Evolutionary conservation across 2,113 vertebrate species (phyloP).

Genomic region (Mungos mungo): DNA sequence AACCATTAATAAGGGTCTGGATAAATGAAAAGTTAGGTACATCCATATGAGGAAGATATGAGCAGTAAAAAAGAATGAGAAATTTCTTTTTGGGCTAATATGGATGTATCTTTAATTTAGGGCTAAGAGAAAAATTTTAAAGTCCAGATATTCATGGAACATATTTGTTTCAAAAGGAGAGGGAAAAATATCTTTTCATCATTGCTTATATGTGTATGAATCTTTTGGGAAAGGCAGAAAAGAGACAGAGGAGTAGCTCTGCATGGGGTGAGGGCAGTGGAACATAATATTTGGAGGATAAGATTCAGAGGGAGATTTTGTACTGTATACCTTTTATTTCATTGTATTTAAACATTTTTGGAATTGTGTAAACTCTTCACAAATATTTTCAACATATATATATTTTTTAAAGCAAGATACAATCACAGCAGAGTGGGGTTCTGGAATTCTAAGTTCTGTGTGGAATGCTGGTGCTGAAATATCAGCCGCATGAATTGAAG

Average conservation of each 20-base stretch:
- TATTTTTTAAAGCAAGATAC: neutral
- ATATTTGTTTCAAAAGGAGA: neutral
- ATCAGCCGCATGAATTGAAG: neutral
- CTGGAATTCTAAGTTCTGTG: neutral
- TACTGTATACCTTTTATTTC: neutral
- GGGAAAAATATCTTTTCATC: neutral
- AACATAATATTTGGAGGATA: neutral
- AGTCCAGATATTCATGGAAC: neutral
- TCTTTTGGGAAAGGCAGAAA: neutral
- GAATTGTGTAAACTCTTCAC: neutral
- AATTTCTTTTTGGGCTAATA: neutral
- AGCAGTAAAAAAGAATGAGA: neutral
- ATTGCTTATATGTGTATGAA: neutral
- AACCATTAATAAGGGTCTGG: neutral
- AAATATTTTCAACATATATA: neutral
- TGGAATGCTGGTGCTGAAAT: neutral
- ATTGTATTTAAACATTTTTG: neutral
- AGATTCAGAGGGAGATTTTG: neutral
- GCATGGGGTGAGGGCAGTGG: accelerated
- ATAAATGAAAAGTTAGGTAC: conserved; percentile 1
- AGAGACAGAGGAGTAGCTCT: neutral
- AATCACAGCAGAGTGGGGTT: neutral
- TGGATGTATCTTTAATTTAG: neutral
- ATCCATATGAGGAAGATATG: neutral
- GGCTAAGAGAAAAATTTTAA: neutral